Evolutionary conservation across 2,797 vertebrate species (phyloP), one percentile per base, ranked within the genome.

Genomic region (Synaphobranchus kaupii): DNA sequence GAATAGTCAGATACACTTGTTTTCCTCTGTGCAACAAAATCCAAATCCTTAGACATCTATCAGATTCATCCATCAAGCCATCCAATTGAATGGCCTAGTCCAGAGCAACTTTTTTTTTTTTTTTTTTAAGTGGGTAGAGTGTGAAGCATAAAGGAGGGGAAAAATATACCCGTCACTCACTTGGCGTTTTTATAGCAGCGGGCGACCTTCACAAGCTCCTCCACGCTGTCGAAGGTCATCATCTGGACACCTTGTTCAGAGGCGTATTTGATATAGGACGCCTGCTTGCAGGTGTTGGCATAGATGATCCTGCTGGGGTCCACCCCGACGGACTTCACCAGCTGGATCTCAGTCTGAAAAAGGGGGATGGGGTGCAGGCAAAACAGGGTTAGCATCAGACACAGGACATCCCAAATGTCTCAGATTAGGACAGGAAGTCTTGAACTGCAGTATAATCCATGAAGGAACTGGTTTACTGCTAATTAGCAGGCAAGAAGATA

Each of bases 161-260:
- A 66, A n/a, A n/a, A 66, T 83, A 28, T 56, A 28, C 3, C 5
- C 31, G 0, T 20, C 15, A 92, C 98, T 97, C 94, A 99, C 98
- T 99, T 99, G 90, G 99, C 97, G 92, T 97, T 97, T 31, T 98
- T 96, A 89, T 99, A 98, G 88, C 94, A 96, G 86, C 98, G 97
- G 88, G 98, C 96, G 83, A 99, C 97, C 95, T 99, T 99, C 97
- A 97, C 96, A 89, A 99, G 92, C 81, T 99, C 98, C 81, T 99
- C 97, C 90, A 99, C 98, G 10, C 97, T 99, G 90, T 99, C 99
- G 93, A 99, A 99, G 2, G 99, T 99, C 98, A 99, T 99, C 97
- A 98, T 99, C 93, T 97, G 97, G 86, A 99, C 98, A 20, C 98
- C 98, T 0, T 95, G 98, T 86, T 95, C 96, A 85, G 97, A 97